Conservation (phyloP, 2,113 vertebrate species). For the Microcebus griseorufus region DNA sequence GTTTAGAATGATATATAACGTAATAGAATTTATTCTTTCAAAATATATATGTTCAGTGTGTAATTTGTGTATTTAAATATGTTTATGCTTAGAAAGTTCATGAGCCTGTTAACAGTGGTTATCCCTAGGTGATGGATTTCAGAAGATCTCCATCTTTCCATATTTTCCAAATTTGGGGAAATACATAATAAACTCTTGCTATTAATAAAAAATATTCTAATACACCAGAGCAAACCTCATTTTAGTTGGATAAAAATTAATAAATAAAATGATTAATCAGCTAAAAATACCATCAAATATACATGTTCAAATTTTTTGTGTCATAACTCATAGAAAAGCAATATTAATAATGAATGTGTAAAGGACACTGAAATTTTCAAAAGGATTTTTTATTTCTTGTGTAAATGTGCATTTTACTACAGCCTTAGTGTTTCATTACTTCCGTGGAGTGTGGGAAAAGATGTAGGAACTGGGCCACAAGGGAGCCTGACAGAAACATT, state of each 20-base stretch:
- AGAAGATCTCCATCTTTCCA: neutral
- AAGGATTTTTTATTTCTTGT: neutral
- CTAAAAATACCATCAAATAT: neutral
- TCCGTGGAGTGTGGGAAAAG: constrained; percentile 46
- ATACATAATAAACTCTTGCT: neutral
- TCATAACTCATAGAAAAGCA: constrained; percentile 1
- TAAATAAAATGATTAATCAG: neutral
- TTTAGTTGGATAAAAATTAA: neutral
- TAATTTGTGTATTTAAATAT: neutral
- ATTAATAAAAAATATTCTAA: constrained; percentile 2
- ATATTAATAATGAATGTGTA: neutral
- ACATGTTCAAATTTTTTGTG: neutral
- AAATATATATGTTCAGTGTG: neutral
- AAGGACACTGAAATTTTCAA: neutral
- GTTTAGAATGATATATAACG: neutral
- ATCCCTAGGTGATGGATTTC: constrained; percentile 1
- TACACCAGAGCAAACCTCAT: neutral
- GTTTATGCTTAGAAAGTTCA: neutral
- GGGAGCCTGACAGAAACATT: neutral
- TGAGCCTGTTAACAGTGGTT: neutral
- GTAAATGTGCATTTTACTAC: neutral
- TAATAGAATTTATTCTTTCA: constrained; percentile 7
- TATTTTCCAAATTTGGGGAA: neutral
- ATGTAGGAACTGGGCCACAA: neutral
- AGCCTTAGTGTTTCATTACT: neutral